Evolutionary conservation across 2,113 vertebrate genomes (phyloP).

Genomic region (Megalops atlanticus): DNA sequence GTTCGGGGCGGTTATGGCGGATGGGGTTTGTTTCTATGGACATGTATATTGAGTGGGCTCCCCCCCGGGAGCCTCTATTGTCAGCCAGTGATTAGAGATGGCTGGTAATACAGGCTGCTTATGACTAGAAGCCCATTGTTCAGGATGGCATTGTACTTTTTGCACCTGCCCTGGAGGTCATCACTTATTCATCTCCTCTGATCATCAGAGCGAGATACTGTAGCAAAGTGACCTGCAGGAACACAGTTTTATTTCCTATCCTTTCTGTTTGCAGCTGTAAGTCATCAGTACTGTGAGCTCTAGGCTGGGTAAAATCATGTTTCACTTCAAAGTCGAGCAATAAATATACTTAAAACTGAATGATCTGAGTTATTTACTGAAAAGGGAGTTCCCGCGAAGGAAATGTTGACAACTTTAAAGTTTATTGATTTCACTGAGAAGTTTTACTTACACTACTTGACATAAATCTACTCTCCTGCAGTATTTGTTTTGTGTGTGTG

Average conservation of each 20-base stretch:
- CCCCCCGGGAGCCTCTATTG: slow-evolving; percentile 26
- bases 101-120: background rate
- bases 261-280: no score
- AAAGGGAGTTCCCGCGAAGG: no score
- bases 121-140: background rate
- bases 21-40: slow-evolving; percentile 26
- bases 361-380: no score
- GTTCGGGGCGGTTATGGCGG: slow-evolving; percentile 41
- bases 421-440: no score
- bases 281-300: no score
- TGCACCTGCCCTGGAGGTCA: background rate
- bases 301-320: no score
- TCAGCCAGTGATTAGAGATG: slow-evolving; percentile 18
- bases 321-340: no score
- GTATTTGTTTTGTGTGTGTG: background rate
- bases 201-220: background rate
- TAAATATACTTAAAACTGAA: no score
- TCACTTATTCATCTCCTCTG: slow-evolving; percentile 11
- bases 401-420: no score
- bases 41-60: slow-evolving; percentile 17
- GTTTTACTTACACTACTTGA: no score
- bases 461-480: no score
- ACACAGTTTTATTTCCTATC: no score
- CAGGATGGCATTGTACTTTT: background rate
- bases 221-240: background rate